These are phyloP conservation scores for Meriones unguiculatus DNA, from an alignment of 2,113 vertebrate species.

Conservation along the genomic window DNA sequence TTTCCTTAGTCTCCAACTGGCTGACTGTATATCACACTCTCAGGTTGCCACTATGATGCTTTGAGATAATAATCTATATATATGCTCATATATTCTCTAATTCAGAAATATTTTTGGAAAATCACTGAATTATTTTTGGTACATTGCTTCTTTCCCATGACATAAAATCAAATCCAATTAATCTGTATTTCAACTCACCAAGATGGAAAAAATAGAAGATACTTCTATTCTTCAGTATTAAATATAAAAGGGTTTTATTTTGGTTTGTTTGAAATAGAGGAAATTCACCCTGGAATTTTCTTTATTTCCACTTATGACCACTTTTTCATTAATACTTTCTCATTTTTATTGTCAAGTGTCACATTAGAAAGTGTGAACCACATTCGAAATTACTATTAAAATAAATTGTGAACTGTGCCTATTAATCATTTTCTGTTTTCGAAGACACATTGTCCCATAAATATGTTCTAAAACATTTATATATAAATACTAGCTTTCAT, in stretches of 20 bases:
- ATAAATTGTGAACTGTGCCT: conserved; percentile 57
- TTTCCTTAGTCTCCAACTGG: background rate
- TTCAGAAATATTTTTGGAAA: conserved; percentile 60
- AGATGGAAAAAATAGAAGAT: conserved; percentile 18
- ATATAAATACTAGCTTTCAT: conserved; percentile 75
- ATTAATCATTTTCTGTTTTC: conserved; percentile 72
- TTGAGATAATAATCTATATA: conserved; percentile 28
- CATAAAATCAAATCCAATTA: conserved; percentile 51
- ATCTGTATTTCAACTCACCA: conserved; percentile 47
- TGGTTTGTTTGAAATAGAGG: conserved; percentile 32
- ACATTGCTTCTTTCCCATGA: background rate
- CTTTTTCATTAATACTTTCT: conserved; percentile 55
- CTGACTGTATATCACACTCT: conserved; percentile 56
- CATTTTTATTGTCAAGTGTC: background rate
- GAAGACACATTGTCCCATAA: conserved; percentile 59
- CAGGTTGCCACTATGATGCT: conserved; percentile 54
- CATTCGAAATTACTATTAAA: conserved; percentile 52
- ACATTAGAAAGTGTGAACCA: conserved; percentile 57
- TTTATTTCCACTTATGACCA: background rate
- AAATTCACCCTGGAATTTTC: conserved; percentile 7
- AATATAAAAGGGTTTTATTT: conserved; percentile 5
- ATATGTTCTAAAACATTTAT: conserved; percentile 66
- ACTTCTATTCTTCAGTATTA: conserved; percentile 50
- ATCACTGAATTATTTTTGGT: conserved; percentile 28
- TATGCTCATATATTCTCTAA: background rate